These are phyloP conservation scores for Rhizomys pruinosus DNA, from an alignment of 2,113 vertebrate species.

Conservation along the genomic window DNA sequence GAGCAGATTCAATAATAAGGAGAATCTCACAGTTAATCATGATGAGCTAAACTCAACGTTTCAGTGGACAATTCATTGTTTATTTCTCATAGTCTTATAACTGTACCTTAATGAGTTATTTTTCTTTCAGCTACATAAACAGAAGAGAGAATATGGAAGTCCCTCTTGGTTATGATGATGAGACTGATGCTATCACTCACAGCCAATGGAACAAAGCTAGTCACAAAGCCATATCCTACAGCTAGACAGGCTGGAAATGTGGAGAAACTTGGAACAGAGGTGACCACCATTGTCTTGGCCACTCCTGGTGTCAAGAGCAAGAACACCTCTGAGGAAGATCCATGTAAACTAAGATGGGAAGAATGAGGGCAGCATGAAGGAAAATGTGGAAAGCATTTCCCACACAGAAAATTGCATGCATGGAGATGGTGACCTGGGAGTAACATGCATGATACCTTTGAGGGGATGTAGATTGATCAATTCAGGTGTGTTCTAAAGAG, in stretches of 20 bases:
- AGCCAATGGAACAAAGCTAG: background rate
- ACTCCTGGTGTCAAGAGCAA: background rate
- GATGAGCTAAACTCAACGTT: background rate
- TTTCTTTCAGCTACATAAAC: background rate
- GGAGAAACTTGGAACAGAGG: background rate
- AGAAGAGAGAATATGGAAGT: background rate
- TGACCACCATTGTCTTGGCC: background rate
- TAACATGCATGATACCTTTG: background rate
- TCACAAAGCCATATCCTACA: background rate
- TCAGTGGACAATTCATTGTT: background rate
- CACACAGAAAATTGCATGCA: background rate
- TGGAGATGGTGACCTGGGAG: background rate
- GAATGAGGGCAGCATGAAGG: background rate
- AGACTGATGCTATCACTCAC: background rate
- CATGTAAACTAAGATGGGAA: background rate
- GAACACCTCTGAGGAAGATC: background rate
- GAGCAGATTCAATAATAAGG: background rate
- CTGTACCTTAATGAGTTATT: background rate
- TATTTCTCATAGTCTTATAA: background rate
- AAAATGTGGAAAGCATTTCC: background rate
- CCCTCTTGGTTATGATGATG: too few relatives aligned
- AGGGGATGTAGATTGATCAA: background rate
- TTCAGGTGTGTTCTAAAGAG: background rate
- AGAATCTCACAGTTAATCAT: background rate
- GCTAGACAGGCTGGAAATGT: background rate